These are phyloP conservation scores for Leptopilina myrica DNA, from an alignment of 2,888 invertebrate genomes.

Conservation along the genomic window DNA sequence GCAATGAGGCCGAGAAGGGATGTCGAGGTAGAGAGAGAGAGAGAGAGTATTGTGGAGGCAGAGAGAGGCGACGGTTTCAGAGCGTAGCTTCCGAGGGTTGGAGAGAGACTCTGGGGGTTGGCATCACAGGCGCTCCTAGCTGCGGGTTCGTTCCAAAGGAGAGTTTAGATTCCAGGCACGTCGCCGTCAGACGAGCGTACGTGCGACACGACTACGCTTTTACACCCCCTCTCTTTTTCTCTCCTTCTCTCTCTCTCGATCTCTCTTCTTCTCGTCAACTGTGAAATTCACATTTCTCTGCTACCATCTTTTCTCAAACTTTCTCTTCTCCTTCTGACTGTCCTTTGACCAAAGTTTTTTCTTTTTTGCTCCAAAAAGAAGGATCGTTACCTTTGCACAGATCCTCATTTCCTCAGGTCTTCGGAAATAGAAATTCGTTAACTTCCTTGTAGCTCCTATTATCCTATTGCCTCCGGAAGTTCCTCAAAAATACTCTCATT, in stretches of 20 bases:
- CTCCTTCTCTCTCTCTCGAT: constrained; percentile 57
- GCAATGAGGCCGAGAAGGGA: constrained; percentile 71
- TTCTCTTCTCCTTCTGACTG: not conserved
- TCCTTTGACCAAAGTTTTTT: constrained; percentile 37
- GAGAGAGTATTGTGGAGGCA: constrained; percentile 55
- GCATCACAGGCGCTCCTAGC: constrained; percentile 43
- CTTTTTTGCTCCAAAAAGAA: constrained; percentile 9
- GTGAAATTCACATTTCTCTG: constrained; percentile 32
- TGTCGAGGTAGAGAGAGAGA: constrained; percentile 60
- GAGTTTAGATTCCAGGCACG: constrained; percentile 73
- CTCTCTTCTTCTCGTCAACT: constrained; percentile 47
- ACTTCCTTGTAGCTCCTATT: constrained; percentile 31
- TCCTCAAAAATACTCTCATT: not conserved
- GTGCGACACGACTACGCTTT: constrained; percentile 77
- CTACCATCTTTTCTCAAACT: constrained; percentile 35
- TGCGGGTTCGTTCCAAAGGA: constrained; percentile 59
- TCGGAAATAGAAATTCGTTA: constrained; percentile 51
- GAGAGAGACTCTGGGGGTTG: constrained; percentile 60
- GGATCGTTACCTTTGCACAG: constrained; percentile 28
- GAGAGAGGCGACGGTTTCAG: constrained; percentile 46
- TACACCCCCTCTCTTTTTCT: constrained; percentile 69
- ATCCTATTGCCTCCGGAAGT: not conserved
- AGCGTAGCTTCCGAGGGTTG: constrained; percentile 44
- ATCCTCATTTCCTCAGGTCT: constrained; percentile 50
- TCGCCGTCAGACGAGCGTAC: constrained; percentile 76